Conservation (phyloP, 37 sponge, comb jelly and placozoan species). For the Cliona cf. orientalis region DNA sequence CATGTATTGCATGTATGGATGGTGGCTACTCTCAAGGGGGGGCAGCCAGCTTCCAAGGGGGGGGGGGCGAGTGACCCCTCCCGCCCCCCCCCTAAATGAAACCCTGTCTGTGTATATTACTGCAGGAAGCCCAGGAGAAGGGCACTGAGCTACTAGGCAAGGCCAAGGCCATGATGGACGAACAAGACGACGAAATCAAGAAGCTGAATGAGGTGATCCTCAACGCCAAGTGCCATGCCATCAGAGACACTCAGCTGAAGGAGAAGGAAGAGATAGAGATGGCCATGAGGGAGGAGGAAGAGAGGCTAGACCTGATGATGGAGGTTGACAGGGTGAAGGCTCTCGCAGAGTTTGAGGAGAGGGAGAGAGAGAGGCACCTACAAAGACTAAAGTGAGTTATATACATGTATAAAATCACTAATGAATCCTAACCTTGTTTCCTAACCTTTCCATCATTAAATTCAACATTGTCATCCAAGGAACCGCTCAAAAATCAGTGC, state of each 20-base stretch:
- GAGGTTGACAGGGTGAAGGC: constrained; percentile 86
- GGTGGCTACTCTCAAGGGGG: too few species aligned
- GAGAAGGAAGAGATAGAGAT: constrained; percentile 85
- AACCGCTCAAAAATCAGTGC: too few species aligned
- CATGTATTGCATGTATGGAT: too few species aligned
- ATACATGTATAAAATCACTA: neutral
- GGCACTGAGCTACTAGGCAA: constrained; percentile 56
- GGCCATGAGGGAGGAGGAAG: constrained; percentile 84
- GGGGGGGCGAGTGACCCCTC: too few species aligned
- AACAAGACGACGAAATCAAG: constrained; percentile 99
- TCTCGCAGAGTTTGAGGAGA: constrained; percentile 82
- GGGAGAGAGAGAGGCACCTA: constrained; percentile 48
- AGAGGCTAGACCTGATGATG: constrained; percentile 94
- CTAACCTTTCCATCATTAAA: neutral
- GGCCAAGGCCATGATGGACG: constrained; percentile 79
- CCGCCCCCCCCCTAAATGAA: too few species aligned
- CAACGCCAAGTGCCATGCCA: constrained; percentile 99
- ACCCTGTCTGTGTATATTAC: too few species aligned
- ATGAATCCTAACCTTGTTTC: neutral
- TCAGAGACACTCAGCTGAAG: constrained; percentile 93
- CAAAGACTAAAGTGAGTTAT: constrained; percentile 65
- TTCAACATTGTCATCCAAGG: too few species aligned
- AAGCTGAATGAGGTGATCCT: constrained; percentile 95
- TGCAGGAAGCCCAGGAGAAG: constrained; percentile 66
- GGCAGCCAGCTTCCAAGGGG: too few species aligned